Conservation (phyloP, 64 coral and sea anemone genomes). For the Montipora cactus region DNA sequence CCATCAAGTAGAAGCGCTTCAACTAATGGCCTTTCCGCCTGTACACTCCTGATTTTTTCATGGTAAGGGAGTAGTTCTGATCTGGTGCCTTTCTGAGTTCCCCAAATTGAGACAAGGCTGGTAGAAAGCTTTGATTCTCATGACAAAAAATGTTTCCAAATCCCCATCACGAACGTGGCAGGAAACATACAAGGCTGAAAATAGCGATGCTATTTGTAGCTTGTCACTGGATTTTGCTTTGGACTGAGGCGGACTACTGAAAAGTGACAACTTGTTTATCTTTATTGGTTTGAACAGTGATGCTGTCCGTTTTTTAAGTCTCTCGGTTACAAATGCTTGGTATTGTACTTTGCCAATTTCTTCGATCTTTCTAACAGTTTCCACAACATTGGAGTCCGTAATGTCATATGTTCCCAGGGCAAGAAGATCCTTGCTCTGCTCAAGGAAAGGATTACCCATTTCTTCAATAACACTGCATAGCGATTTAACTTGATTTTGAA, state of each 20-base stretch:
- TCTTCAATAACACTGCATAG: slow-evolving; percentile 26
- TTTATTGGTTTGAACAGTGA: slow-evolving; percentile 72
- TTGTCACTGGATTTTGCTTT: slow-evolving; percentile 79
- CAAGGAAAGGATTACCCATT: slow-evolving; percentile 56
- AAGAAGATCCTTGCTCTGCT: slow-evolving; percentile 38
- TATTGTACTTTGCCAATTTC: neutral
- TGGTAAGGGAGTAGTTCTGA: slow-evolving; percentile 48
- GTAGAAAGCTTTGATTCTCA: slow-evolving; percentile 61
- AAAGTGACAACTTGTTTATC: slow-evolving; percentile 76
- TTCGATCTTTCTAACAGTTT: slow-evolving; percentile 12
- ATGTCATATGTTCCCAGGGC: slow-evolving; percentile 33
- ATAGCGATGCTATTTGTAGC: slow-evolving; percentile 49
- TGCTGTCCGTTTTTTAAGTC: slow-evolving; percentile 63
- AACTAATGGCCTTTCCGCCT: slow-evolving; percentile 38
- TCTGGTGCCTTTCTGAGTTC: slow-evolving; percentile 39
- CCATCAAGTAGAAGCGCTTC: slow-evolving; percentile 54
- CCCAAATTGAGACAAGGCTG: slow-evolving; percentile 22
- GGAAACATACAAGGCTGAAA: slow-evolving; percentile 38
- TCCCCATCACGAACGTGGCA: neutral
- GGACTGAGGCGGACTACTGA: slow-evolving; percentile 62
- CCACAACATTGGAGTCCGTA: neutral
- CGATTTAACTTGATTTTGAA: slow-evolving; percentile 33
- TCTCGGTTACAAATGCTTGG: slow-evolving; percentile 58
- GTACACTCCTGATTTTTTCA: slow-evolving; percentile 8
- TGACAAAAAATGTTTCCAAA: neutral